Conservation (phyloP, 2,888 invertebrate genomes). For the Meliscaeva auricollis region DNA sequence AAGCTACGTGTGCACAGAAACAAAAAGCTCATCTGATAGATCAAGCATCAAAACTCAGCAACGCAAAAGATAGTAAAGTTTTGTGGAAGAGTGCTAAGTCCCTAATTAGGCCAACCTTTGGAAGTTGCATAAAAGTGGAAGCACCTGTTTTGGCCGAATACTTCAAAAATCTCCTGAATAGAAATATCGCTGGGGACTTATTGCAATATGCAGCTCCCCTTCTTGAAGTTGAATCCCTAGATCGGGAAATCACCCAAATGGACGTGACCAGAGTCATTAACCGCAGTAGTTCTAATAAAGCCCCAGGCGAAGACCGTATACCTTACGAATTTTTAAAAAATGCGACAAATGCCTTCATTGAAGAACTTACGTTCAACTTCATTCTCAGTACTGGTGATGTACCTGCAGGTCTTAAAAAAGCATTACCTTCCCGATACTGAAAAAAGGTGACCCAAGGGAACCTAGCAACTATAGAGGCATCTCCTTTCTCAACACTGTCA, state of each 20-base stretch:
- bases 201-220: too few species aligned
- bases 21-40: neutral
- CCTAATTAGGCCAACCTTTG: neutral
- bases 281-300: neutral
- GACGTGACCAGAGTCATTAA: neutral
- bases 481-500: too few species aligned
- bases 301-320: slow-evolving; percentile 5
- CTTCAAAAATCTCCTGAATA: neutral
- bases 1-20: neutral
- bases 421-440: too few species aligned
- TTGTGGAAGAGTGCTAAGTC: neutral
- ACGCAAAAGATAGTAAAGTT: neutral
- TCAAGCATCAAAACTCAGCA: neutral
- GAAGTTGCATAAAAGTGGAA: slow-evolving; percentile 2
- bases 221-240: neutral
- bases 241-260: neutral
- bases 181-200: too few species aligned
- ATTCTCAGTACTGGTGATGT: too few species aligned
- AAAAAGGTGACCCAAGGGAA: too few species aligned
- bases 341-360: neutral
- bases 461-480: too few species aligned
- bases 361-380: too few species aligned
- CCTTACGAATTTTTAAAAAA: slow-evolving; percentile 20
- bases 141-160: neutral
- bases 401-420: too few species aligned